These are phyloP conservation scores for Drosophila picticornis DNA, from an alignment of 2,888 invertebrate genomes.

Conservation along the genomic window DNA sequence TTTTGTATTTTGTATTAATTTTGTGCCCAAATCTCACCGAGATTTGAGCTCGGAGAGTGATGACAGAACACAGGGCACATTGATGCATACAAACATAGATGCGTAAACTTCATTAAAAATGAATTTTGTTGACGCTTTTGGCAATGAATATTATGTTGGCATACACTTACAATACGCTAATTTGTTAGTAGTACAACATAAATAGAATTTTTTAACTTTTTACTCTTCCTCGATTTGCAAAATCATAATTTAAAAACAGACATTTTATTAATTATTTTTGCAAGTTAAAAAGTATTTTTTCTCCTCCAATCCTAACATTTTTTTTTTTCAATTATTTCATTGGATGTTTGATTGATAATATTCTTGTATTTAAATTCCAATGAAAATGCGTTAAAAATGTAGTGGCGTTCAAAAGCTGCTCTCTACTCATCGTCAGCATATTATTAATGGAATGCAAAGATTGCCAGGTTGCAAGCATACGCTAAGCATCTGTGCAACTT, in stretches of 20 bases:
- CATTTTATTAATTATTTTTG: background rate
- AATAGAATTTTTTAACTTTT: background rate
- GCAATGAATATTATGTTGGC: background rate
- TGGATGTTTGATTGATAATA: background rate
- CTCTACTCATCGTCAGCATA: constrained; percentile 2
- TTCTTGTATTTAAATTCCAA: background rate
- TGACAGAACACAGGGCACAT: background rate
- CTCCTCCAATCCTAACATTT: background rate
- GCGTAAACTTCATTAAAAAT: constrained; percentile 65
- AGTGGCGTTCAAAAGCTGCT: background rate
- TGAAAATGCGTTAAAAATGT: background rate
- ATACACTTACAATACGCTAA: background rate
- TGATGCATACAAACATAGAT: too few species aligned
- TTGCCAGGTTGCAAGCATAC: constrained; percentile 40
- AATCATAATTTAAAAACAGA: background rate
- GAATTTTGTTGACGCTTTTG: constrained; percentile 48
- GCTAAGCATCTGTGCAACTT: constrained; percentile 59
- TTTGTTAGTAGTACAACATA: background rate
- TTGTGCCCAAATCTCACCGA: constrained; percentile 69
- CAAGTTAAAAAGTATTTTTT: background rate
- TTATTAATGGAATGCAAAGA: constrained; percentile 67
- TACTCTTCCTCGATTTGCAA: background rate
- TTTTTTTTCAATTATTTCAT: background rate
- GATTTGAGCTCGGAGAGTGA: constrained; percentile 48
- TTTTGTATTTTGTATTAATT: constrained; percentile 76